phyloP scores from a whole-genome alignment of 1,140 invertebrate species.

The Brachionus rotundiformis region DNA sequence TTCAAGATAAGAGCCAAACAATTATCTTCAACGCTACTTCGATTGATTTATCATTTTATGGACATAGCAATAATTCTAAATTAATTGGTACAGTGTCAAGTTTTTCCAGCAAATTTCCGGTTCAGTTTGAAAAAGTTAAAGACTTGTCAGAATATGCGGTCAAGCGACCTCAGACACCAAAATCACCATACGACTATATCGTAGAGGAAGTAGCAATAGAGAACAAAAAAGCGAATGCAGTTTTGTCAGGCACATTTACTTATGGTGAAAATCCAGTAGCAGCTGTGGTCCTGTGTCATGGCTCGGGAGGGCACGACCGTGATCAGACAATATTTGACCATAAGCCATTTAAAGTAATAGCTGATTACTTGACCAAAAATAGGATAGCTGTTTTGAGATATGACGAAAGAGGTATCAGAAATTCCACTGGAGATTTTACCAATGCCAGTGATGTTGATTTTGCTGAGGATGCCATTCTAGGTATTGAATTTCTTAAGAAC shows the following conservation, averaged over 20 bases:
- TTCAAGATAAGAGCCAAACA: not conserved
- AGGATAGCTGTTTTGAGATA: conserved; percentile 19
- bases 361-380: not conserved
- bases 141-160: not conserved
- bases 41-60: conserved; percentile 1
- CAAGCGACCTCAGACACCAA: not conserved
- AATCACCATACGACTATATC: not conserved
- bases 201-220: not conserved
- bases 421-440: not conserved
- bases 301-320: not conserved
- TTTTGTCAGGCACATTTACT: not conserved
- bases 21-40: conserved; percentile 7
- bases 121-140: conserved; percentile 14
- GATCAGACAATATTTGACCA: not conserved
- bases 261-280: not conserved
- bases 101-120: not conserved
- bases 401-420: conserved; percentile 10
- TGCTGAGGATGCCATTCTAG: not conserved
- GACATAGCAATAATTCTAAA: not conserved
- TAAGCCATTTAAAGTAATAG: conserved; percentile 15
- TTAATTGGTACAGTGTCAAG: not conserved
- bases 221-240: not conserved
- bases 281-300: not conserved
- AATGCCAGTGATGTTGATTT: not conserved
- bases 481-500: not conserved